A percentile compares a stretch with the other conserved stretches of the same genome.
Evolutionary conservation across 2,797 vertebrate species (phyloP).

Genomic region (Adelosebastes latens): DNA sequence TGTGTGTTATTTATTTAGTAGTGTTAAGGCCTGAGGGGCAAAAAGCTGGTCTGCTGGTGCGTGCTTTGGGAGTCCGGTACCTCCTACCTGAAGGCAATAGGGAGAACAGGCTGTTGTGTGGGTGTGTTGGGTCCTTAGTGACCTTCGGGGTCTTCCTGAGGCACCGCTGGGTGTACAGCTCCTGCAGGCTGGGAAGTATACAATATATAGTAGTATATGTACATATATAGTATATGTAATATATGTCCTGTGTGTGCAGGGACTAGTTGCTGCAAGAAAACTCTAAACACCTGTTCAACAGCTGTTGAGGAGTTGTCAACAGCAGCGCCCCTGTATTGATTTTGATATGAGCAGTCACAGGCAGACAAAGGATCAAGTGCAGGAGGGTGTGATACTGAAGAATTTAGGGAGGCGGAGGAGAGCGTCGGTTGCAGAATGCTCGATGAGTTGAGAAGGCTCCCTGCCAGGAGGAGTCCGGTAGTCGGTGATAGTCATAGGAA

Average conservation of each 20-base stretch:
- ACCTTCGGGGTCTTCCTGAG: too few relatives aligned
- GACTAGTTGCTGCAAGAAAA: background rate
- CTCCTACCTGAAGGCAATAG: background rate
- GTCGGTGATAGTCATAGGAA: conserved; percentile 20
- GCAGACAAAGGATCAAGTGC: conserved; percentile 27
- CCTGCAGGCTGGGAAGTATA: background rate
- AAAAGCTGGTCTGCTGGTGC: background rate
- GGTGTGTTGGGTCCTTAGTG: too few relatives aligned
- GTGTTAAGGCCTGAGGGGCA: too few relatives aligned
- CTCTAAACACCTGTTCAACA: background rate
- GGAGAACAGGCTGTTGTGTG: background rate
- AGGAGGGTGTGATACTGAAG: conserved; percentile 30
- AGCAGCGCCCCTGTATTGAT: conserved; percentile 41
- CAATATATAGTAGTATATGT: background rate
- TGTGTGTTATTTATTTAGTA: too few relatives aligned
- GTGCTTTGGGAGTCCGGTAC: background rate
- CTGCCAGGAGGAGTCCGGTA: conserved; percentile 21
- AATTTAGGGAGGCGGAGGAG: conserved; percentile 15
- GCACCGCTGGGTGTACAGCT: too few relatives aligned
- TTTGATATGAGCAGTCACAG: conserved; percentile 41
- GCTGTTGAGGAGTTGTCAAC: conserved; percentile 19
- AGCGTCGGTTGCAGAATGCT: conserved; percentile 35
- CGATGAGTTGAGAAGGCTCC: conserved; percentile 49
- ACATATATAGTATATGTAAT: background rate
- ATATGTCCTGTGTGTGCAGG: background rate